Conservation (phyloP, 2,888 invertebrate species). For the Gibbula magus region DNA sequence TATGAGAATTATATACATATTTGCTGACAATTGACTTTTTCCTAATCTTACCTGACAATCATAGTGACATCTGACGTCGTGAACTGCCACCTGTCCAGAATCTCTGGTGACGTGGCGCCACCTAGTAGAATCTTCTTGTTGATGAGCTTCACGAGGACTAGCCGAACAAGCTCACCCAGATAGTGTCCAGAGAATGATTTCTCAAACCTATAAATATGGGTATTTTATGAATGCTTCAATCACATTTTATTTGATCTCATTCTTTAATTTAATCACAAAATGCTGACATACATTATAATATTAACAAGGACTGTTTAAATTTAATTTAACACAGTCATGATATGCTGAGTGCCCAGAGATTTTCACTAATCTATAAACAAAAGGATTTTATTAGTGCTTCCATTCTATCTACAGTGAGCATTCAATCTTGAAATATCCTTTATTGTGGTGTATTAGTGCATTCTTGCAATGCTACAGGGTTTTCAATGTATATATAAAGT, state of each 20-base stretch:
- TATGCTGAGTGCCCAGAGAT: too few relatives aligned
- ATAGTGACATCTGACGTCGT: constrained; percentile 83
- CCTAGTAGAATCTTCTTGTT: constrained; percentile 80
- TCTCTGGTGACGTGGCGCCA: constrained; percentile 70
- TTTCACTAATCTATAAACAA: too few relatives aligned
- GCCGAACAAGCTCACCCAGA: constrained; percentile 84
- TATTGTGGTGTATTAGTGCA: neutral
- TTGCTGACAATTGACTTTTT: neutral
- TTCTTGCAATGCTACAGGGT: neutral
- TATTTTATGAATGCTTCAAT: neutral
- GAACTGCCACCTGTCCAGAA: constrained; percentile 78
- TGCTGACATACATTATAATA: too few relatives aligned
- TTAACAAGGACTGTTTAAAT: too few relatives aligned
- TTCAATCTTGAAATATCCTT: too few relatives aligned
- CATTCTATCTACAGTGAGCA: too few relatives aligned
- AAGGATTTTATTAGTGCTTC: too few relatives aligned
- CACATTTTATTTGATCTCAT: neutral
- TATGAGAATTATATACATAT: neutral
- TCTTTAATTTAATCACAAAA: too few relatives aligned
- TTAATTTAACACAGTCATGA: too few relatives aligned
- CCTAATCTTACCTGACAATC: constrained; percentile 82
- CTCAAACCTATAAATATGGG: constrained; percentile 81
- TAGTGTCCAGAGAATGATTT: constrained; percentile 88
- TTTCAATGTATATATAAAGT: neutral
- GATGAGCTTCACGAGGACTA: constrained; percentile 80